Conservation (phyloP, 2,888 invertebrate genomes). For the Hirtodrosophila duncani region DNA sequence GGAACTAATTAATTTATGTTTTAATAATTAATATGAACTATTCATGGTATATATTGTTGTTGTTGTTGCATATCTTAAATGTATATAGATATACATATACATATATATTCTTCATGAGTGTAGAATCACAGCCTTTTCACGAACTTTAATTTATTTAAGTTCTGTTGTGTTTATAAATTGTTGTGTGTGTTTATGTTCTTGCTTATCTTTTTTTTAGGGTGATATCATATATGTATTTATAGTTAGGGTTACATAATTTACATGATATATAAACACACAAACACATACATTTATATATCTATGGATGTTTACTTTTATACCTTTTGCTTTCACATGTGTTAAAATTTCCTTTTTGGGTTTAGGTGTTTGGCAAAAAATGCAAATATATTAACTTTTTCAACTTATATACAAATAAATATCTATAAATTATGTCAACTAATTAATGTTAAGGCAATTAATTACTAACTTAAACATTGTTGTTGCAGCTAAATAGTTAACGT, state of each 20-base stretch:
- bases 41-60: conserved; percentile 18
- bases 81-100: conserved; percentile 33
- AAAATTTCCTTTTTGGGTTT: too few species aligned
- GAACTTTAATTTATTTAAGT: conserved; percentile 50
- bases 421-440: conserved; percentile 34
- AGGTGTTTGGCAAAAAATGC: conserved; percentile 39
- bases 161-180: conserved; percentile 59
- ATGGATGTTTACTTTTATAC: too few species aligned
- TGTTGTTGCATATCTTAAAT: conserved; percentile 18
- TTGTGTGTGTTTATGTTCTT: conserved; percentile 40
- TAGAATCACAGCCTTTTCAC: conserved; percentile 72
- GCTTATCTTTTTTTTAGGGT: conserved; percentile 28
- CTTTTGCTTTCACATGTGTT: too few species aligned
- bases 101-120: conserved; percentile 66
- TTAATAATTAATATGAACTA: conserved; percentile 7
- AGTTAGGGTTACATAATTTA: conserved; percentile 23
- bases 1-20: conserved; percentile 31
- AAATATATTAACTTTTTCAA: conserved; percentile 25
- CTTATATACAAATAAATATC: conserved; percentile 65
- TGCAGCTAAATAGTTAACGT: conserved; percentile 11
- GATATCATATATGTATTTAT: conserved; percentile 17
- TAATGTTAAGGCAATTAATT: conserved; percentile 36
- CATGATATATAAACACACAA: too few species aligned
- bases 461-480: conserved; percentile 43
- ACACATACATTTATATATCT: conserved; percentile 20